A percentile compares a stretch with the other conserved stretches of the same genome.
phyloP scores from a whole-genome alignment of 92 coral and sea anemone species.

The Epizoanthus rinbou region DNA sequence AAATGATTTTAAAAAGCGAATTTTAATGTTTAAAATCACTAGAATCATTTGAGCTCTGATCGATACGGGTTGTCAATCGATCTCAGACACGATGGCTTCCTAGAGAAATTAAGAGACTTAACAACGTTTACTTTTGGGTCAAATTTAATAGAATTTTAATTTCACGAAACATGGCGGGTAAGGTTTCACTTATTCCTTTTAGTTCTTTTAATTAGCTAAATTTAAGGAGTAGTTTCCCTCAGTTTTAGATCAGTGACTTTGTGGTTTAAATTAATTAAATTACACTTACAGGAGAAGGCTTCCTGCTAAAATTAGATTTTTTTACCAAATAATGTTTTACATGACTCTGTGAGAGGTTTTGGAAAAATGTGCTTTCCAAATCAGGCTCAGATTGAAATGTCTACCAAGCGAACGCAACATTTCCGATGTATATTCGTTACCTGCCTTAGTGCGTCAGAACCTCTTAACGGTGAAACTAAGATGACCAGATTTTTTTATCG shows the following conservation, averaged over 20 bases:
- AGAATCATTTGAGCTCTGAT: neutral
- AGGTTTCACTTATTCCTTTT: conserved; percentile 49
- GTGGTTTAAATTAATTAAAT: conserved; percentile 46
- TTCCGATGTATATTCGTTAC: conserved; percentile 27
- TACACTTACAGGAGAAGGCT: conserved; percentile 30
- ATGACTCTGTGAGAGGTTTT: conserved; percentile 9
- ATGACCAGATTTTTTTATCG: conserved; percentile 20
- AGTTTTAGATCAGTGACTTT: conserved; percentile 45
- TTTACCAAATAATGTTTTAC: conserved; percentile 32
- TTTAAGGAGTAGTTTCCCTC: conserved; percentile 40
- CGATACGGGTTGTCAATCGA: conserved; percentile 38
- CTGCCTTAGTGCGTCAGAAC: conserved; percentile 24
- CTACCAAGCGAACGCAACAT: conserved; percentile 32
- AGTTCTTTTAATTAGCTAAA: conserved; percentile 71
- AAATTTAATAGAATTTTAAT: conserved; percentile 89
- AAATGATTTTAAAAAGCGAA: neutral
- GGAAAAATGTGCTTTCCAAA: conserved; percentile 18
- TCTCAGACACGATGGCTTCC: conserved; percentile 40
- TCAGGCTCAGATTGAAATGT: conserved; percentile 18
- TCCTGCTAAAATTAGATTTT: conserved; percentile 21
- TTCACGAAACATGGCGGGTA: conserved; percentile 53
- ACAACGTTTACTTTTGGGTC: conserved; percentile 65
- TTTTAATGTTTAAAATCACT: neutral
- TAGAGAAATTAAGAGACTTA: conserved; percentile 54
- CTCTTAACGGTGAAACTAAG: conserved; percentile 22